Evolutionary conservation across 2,113 vertebrate species (phyloP).

Genomic region (Tragelaphus scriptus): DNA sequence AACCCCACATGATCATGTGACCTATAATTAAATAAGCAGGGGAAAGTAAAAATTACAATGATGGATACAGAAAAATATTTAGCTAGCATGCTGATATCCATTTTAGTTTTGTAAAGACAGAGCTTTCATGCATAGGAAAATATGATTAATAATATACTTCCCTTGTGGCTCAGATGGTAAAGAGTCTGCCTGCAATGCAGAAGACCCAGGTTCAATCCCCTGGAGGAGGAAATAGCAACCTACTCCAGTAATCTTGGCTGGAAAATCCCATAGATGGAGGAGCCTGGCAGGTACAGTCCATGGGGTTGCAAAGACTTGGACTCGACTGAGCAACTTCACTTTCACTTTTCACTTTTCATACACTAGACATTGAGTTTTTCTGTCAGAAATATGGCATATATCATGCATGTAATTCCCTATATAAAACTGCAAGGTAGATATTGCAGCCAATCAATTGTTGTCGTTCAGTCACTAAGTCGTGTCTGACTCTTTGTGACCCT

Average conservation of each 20-base stretch:
- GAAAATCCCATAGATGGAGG: background rate
- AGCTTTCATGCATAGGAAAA: background rate
- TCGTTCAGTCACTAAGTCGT: background rate
- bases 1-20: background rate
- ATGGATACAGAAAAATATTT: background rate
- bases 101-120: background rate
- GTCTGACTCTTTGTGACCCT: background rate
- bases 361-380: too few species aligned
- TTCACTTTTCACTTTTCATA: background rate
- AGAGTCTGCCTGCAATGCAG: background rate
- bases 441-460: background rate
- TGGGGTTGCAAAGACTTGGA: background rate
- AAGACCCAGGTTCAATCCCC: background rate
- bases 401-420: background rate
- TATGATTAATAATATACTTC: background rate
- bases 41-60: constrained; percentile 66
- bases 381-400: background rate
- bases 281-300: background rate
- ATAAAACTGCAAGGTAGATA: background rate
- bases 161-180: background rate
- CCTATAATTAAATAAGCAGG: constrained; percentile 44
- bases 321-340: background rate
- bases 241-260: background rate
- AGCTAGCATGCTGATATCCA: background rate
- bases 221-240: background rate